Percentiles rank a stretch among this genome's conserved stretches.
Conservation (phyloP, 2,797 vertebrate species). For the Natrix natrix region DNA sequence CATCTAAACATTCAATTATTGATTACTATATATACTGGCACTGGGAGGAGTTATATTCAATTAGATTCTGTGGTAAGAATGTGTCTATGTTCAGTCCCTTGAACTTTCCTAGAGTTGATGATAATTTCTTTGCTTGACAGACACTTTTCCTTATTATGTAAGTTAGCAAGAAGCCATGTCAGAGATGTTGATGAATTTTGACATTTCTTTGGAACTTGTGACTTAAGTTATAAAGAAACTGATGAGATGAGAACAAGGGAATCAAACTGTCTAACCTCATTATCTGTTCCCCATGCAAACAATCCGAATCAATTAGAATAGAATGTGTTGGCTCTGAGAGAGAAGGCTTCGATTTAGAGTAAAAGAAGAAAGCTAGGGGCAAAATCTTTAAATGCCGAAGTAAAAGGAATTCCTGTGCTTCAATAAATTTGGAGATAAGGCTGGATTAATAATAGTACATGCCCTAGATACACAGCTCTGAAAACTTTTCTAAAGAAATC, state of each 20-base stretch:
- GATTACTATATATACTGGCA: background rate
- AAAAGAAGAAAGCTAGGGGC: background rate
- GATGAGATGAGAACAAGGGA: background rate
- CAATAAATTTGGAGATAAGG: constrained; percentile 13
- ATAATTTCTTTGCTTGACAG: constrained; percentile 21
- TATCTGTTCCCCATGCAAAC: constrained; percentile 35
- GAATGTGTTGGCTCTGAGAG: constrained; percentile 35
- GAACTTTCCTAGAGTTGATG: background rate
- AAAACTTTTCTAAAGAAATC: constrained; percentile 9
- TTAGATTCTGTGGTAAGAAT: background rate
- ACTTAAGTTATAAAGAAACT: constrained; percentile 27
- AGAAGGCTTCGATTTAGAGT: constrained; percentile 17
- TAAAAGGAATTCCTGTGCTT: constrained; percentile 17
- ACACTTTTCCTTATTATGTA: constrained; percentile 8
- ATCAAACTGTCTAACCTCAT: background rate
- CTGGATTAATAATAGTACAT: constrained; percentile 13
- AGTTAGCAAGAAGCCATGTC: background rate
- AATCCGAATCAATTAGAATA: constrained; percentile 36
- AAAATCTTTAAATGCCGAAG: background rate
- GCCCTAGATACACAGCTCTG: background rate
- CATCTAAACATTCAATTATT: background rate
- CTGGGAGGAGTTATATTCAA: background rate
- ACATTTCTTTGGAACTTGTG: constrained; percentile 25
- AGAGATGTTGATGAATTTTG: constrained; percentile 20
- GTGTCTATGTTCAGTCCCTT: background rate